Base-by-base conservation (phyloP, 2,888 invertebrate genomes). In the Nomada hirtipes region DNA sequence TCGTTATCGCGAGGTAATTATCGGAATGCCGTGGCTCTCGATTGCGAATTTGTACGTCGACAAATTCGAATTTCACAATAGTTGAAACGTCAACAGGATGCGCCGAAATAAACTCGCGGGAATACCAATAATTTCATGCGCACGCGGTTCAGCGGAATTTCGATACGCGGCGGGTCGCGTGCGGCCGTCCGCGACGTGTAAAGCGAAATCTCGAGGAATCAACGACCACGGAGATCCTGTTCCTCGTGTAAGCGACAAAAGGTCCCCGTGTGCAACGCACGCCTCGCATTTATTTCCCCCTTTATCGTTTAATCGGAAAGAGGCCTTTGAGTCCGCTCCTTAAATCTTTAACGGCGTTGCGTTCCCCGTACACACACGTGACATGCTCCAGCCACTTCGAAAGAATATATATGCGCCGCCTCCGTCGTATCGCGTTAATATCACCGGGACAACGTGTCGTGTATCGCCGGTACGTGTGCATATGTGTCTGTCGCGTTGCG, bases 231-330 rank as follows among this genome's bases (percentile, higher is more conserved):
- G 47, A 72, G 47, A 68, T 80, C 63, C 50, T 72, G 73, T 70
- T 75, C 10, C 9, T 36, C 69, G 61, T 61, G 65, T 60, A 71
- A 75, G 26, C 64, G 79, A 67, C 59, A 73, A 80, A 64, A 78
- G 64, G 57, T 70, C 50, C 59, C 53, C 69, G 65, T 36, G 82
- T 69, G 44, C 70, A 70, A 78, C 78, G 72, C 65, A 55, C 65
- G 67, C 42, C 65, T 59, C 73, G 77, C 79, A 83, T 83, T 86
- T 75, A 76, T 83, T 86, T 83, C 63, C 73, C 11, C 55, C 53
- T 75, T 78, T 86, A 86, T 86, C 83, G 72, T 86, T 83, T 69
- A 78, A 86, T 86, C 77, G 76, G 57, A 29, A 61, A 71, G 52
- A 67, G 55, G 63, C 61, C 50, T 52, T 64, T 55, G 50, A 60